Evolutionary conservation across 2,888 invertebrate genomes (phyloP).

Genomic region (Microctonus aethiopoides): DNA sequence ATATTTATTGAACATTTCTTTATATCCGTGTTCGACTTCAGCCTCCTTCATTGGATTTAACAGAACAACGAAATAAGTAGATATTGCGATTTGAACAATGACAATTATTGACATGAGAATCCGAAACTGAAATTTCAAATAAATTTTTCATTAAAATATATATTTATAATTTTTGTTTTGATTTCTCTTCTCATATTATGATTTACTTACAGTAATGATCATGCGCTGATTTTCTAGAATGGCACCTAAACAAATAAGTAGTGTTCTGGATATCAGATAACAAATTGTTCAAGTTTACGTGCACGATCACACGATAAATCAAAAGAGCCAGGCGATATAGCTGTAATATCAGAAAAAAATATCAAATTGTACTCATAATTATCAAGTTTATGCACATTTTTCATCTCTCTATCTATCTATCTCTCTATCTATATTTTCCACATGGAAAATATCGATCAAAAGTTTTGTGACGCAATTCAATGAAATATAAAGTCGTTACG

Average conservation of each 20-base stretch:
- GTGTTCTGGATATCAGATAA: slow-evolving; percentile 67
- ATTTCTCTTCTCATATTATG: background rate
- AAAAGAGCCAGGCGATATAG: slow-evolving; percentile 78
- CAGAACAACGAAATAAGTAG: slow-evolving; percentile 75
- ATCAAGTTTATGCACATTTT: too few relatives aligned
- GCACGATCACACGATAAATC: slow-evolving; percentile 74
- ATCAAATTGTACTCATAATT: slow-evolving; percentile 1
- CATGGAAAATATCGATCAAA: too few relatives aligned
- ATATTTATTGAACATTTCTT: slow-evolving; percentile 65
- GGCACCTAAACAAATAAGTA: slow-evolving; percentile 68
- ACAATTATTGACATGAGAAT: slow-evolving; percentile 78
- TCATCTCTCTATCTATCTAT: too few relatives aligned
- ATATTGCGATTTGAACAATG: slow-evolving; percentile 78
- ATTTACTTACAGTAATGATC: slow-evolving; percentile 59
- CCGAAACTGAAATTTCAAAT: slow-evolving; percentile 72
- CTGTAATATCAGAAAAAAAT: slow-evolving; percentile 67
- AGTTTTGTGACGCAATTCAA: too few relatives aligned
- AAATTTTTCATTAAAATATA: background rate
- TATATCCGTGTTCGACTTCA: slow-evolving; percentile 67
- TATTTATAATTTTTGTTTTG: background rate
- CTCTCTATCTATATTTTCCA: too few relatives aligned
- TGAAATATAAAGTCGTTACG: too few relatives aligned
- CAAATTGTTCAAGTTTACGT: slow-evolving; percentile 66
- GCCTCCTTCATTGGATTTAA: slow-evolving; percentile 69
- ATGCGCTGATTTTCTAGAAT: slow-evolving; percentile 64